phyloP scores from a whole-genome alignment of 2,113 vertebrate species.

The Reinhardtius hippoglossoides region DNA sequence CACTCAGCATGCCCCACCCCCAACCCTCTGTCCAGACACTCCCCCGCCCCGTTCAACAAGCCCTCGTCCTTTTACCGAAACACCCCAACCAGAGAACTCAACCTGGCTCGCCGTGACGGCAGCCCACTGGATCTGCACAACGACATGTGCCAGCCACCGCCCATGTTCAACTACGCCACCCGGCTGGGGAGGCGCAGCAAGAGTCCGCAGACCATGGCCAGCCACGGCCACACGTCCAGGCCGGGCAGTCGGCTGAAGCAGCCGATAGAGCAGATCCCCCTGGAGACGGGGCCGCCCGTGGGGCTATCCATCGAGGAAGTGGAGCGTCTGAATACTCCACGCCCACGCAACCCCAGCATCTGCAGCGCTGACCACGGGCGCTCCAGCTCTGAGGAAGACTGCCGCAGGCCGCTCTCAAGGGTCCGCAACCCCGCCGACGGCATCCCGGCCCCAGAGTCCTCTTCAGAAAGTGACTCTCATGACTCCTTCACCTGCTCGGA shows the following conservation, averaged over 20 bases:
- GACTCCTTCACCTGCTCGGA: constrained; percentile 99
- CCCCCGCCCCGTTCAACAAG: constrained; percentile 93
- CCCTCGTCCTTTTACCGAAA: constrained; percentile 92
- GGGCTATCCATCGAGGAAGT: constrained; percentile 97
- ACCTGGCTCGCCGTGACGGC: constrained; percentile 90
- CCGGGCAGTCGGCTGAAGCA: constrained; percentile 95
- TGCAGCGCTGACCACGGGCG: constrained; percentile 97
- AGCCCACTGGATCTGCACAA: constrained; percentile 89
- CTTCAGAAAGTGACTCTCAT: constrained; percentile 98
- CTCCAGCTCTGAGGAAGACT: constrained; percentile 95
- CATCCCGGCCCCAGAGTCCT: constrained; percentile 94
- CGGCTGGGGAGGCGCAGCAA: constrained; percentile 94
- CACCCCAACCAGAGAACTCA: constrained; percentile 93
- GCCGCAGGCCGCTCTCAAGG: constrained; percentile 91
- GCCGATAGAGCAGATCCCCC: constrained; percentile 90
- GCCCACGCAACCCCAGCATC: constrained; percentile 96
- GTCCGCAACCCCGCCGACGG: constrained; percentile 95
- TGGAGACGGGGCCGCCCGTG: constrained; percentile 91
- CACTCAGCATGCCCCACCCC: constrained; percentile 92
- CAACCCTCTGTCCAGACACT: constrained; percentile 92
- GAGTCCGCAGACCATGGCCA: constrained; percentile 92
- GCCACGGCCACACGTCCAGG: constrained; percentile 86
- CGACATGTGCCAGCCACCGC: constrained; percentile 88
- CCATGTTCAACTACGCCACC: constrained; percentile 92
- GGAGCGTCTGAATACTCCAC: constrained; percentile 96